Base-by-base conservation (phyloP, 2,797 vertebrate species). In the Alauda arvensis region DNA sequence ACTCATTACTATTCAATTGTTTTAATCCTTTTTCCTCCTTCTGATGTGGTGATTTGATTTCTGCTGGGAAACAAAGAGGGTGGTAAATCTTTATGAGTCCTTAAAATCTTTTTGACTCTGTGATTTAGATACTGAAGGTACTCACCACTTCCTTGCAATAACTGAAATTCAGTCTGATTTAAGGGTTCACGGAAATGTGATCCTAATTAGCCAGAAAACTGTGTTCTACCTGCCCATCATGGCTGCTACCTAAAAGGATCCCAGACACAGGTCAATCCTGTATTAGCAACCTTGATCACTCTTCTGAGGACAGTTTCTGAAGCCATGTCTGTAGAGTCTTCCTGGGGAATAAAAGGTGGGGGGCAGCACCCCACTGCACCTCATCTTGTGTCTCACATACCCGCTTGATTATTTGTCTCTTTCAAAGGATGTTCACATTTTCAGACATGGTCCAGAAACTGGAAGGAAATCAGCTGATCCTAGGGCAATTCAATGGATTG, bases 261-360 rank as follows among this genome's bases (percentile, higher is more conserved):
- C 59, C 68, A 85, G 71, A 80, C 37, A 82, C 33, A 77, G 81
- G 74, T 83, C 74, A 95, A 85, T 85, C 74, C 82, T 1, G 0
- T 82, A 84, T 82, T 84, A 87, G n/a, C 66, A 95, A 72, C 34
- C 34, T 57, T 40, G 18, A 42, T 66, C 60, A 89, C 31, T 72
- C 71, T 55, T 61, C 39, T 52, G 33, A 82, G 19, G 43, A 60
- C 62, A 39, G 31, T 29, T 65, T 56, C 31, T 78, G 28, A 52
- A 61, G 56, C 21, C 4, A 0, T 12, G 55, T 20, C 31, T n/a
- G 26, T 56, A 49, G 16, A 29, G 39, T 48, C 62, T 63, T 77
- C 42, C 23, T 39, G 16, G 20, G 9, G 40, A 81, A 68, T 8
- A 45, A 63, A 60, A 67, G 25, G 19, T 28, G 29, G 21, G 15